phyloP scores from a whole-genome alignment of 2,797 vertebrate species.

The Tenualosa thibaudeaui region DNA sequence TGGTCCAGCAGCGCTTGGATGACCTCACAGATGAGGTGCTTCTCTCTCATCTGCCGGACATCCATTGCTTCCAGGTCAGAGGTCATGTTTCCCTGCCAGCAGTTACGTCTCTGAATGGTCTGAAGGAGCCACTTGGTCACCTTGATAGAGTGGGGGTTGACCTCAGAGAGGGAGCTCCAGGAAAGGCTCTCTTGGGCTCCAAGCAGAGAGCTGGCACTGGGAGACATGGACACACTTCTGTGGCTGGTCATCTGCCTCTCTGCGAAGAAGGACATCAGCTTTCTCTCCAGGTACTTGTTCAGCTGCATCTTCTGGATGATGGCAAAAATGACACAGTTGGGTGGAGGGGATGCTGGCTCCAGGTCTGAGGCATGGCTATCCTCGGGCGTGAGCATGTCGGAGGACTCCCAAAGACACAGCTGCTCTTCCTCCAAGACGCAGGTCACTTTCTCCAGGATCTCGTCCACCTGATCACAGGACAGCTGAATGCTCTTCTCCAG shows the following conservation, averaged over 20 bases:
- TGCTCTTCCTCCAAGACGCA: slow-evolving; percentile 12
- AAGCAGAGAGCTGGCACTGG: background rate
- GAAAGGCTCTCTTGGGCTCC: background rate
- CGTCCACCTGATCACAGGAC: slow-evolving; percentile 31
- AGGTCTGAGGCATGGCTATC: background rate
- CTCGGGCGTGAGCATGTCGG: background rate
- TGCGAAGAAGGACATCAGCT: background rate
- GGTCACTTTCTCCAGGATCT: slow-evolving; percentile 30
- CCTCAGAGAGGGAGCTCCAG: background rate
- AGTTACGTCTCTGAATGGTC: slow-evolving; percentile 30
- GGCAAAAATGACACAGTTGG: slow-evolving; percentile 30
- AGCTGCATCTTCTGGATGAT: slow-evolving; percentile 30
- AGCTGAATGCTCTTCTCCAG: slow-evolving; percentile 1
- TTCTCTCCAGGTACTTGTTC: slow-evolving; percentile 1
- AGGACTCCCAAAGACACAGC: background rate
- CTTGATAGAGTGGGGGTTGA: background rate
- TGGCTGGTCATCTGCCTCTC: background rate
- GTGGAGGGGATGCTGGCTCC: background rate
- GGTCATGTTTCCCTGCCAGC: slow-evolving; percentile 22
- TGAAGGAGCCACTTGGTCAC: slow-evolving; percentile 28
- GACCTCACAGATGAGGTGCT: slow-evolving; percentile 27
- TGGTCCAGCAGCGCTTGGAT: slow-evolving; percentile 31
- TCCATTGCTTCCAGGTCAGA: background rate
- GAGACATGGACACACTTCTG: background rate
- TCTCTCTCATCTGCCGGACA: slow-evolving; percentile 1